phyloP scores from a whole-genome alignment of 2,113 vertebrate genomes.

The Petrocephalus zakoni region DNA sequence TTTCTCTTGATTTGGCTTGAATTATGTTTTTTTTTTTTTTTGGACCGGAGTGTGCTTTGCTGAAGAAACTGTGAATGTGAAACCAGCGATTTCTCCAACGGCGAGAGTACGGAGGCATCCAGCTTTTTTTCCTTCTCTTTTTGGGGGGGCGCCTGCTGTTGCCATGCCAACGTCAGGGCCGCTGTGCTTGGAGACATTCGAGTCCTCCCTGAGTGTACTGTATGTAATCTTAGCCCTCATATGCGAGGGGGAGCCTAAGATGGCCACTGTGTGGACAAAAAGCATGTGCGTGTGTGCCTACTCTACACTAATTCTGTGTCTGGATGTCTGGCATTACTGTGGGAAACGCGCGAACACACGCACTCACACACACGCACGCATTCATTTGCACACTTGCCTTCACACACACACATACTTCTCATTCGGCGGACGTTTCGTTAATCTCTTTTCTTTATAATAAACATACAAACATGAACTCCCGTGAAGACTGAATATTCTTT shows the following conservation, averaged over 20 bases:
- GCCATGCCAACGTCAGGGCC: constrained; percentile 1
- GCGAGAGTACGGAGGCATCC: not conserved
- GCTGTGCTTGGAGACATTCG: not conserved
- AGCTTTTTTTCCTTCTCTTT: too few relatives aligned
- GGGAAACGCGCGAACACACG: not conserved
- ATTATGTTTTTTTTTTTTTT: not conserved
- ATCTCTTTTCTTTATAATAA: constrained; percentile 9
- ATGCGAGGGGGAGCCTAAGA: not conserved
- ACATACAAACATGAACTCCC: constrained; percentile 1
- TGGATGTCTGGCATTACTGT: not conserved
- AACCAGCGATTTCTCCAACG: not conserved
- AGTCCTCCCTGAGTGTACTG: not conserved
- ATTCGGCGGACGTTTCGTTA: not conserved
- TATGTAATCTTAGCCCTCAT: not conserved
- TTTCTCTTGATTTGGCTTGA: constrained; percentile 3
- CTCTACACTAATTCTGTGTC: not conserved
- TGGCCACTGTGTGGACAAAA: not conserved
- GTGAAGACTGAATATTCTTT: not conserved
- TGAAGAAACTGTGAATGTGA: constrained; percentile 13
- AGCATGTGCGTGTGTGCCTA: not conserved
- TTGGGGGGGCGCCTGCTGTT: not conserved
- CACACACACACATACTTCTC: not conserved
- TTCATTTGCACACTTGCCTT: not conserved
- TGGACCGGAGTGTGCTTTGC: not conserved
- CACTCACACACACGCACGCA: not conserved